phyloP scores from a whole-genome alignment of 2,888 invertebrate genomes.

The Himalopsyche japonica region DNA sequence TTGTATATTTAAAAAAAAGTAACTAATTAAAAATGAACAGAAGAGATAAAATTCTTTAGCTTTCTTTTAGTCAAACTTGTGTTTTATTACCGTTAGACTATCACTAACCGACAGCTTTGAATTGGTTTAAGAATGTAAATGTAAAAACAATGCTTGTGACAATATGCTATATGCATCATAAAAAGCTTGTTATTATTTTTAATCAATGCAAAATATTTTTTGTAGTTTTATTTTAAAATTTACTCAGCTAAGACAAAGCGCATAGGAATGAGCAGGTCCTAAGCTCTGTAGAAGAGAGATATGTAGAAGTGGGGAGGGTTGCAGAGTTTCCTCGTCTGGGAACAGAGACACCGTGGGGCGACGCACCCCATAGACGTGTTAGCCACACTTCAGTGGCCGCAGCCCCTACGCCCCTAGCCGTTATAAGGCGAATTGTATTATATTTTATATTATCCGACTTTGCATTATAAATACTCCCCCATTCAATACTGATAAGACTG shows the following conservation, averaged over 20 bases:
- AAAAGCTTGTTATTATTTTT: no score
- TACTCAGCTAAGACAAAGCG: neutral
- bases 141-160: no score
- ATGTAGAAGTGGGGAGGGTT: neutral
- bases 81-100: no score
- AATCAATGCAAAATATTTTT: no score
- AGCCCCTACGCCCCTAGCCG: conserved; percentile 14
- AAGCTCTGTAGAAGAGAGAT: neutral
- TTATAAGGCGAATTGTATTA: conserved; percentile 31
- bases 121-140: no score
- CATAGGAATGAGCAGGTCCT: neutral
- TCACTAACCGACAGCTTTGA: no score
- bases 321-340: neutral
- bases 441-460: conserved; percentile 10
- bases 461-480: conserved; percentile 1
- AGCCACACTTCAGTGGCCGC: conserved; percentile 33
- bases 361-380: conserved; percentile 29
- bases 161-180: no score
- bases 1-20: no score
- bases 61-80: no score
- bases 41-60: no score
- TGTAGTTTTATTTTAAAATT: neutral
- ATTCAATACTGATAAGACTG: neutral
- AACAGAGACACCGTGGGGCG: conserved; percentile 9
- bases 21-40: no score